Evolutionary conservation across 2,797 vertebrate genomes (phyloP), one percentile per base, ranked within the genome.

Genomic region (Myotis findleyi): DNA sequence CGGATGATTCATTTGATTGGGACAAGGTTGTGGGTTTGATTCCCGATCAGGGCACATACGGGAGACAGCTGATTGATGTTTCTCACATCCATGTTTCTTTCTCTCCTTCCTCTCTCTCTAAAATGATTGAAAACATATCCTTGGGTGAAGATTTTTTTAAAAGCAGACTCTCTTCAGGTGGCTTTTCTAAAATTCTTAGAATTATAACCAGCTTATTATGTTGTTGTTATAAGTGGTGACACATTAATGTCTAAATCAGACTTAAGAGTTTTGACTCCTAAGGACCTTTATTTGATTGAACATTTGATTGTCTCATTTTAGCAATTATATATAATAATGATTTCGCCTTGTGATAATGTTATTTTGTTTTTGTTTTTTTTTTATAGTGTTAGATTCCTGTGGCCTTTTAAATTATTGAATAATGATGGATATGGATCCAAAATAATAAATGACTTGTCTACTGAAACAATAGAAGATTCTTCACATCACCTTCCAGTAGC

Each of bases 391-490:
- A 83, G 55, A 93, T 90, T 94, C 51, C 47, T 89, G 92, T 96
- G 96, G 72, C 88, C 93, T 93, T 92, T 73, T 87, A 73, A 93
- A 62, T 95, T 83, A 95, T 90, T 80, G 89, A 89, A 53, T 89
- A 77, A 87, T 87, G 76, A 89, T 94, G 91, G 73, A 94, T 89
- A 92, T 96, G 93, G 93, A 97, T 91, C 83, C 79, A 88, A 95
- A 95, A 81, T 92, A 86, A 92, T 82, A 96, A 81, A 76, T 84
- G 72, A 92, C 76, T 93, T 97, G 75, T 95, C 62, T 93, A 89
- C 83, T 51, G 72, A 95, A 92, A 88, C 89, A 88, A 47, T 76
- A 96, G 96, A 96, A 97, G 93, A 96, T 72, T 94, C 92, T 94
- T 96, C 80, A 18, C 55, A 88, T 76, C 83, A 83, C 59, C 92